Base-by-base conservation (phyloP, 2,113 vertebrate genomes). In the Paradoxurus hermaphroditus region DNA sequence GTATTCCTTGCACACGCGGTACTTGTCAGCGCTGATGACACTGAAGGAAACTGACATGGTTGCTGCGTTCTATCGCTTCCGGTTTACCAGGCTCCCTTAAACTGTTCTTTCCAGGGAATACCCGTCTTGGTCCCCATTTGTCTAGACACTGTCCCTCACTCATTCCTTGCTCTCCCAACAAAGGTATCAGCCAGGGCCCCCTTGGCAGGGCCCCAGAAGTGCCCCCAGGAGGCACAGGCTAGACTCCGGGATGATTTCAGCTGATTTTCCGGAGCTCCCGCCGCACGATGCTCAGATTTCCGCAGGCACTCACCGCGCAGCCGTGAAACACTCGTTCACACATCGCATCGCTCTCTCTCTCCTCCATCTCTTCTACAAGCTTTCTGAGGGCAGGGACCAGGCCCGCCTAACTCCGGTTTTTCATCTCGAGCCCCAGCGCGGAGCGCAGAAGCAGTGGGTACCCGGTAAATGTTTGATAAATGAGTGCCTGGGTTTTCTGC, bases 211-310 rank as follows among this genome's bases (percentile, higher is more conserved):
- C 63, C 63, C 46, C 86, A 95, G 73, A 41, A 49, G 27, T 1
- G 44, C 56, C 86, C 90, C 91, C 91, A 36, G 62, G 67, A 73
- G 14, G 41, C 34, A 3, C 39, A 41, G 75, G 65, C 63, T n/a
- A 44, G 90, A 94, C 85, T 36, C 34, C 16, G 11, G 27, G 27
- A 44, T 16, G n/a, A 72, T 95, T 87, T 51, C 86, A 62, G 27
- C 53, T 7, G 31, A 49, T 83, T 97, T 95, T 97, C 34, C 70
- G 10, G 72, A 86, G 62, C 63, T 82, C 78, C 59, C 27, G 84
- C 41, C 4, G 82, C 49, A 7, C 70, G 29, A 2, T 5, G 86
- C 95, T 94, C 70, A 3, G 39, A 44, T 81, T 78, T 56, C 91
- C 86, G 41, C 84, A 75, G 90, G 78, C 88, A 5, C 31, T 97